These are phyloP conservation scores for Frieseomelitta varia DNA, from an alignment of 1,140 invertebrate species.

Conservation along the genomic window DNA sequence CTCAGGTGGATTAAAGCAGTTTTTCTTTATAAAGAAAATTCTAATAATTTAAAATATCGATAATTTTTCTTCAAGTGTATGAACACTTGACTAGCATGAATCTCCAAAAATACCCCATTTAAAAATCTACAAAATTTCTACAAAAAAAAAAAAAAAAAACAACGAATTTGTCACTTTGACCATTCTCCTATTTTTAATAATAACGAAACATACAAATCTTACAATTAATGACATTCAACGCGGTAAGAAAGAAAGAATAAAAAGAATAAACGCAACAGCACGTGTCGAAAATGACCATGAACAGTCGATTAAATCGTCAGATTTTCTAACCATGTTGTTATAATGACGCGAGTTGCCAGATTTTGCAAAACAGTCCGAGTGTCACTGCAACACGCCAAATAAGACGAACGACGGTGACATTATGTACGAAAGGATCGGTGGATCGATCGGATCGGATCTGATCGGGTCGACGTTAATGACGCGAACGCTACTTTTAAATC, in stretches of 20 bases:
- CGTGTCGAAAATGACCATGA: neutral
- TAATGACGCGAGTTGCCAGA: neutral
- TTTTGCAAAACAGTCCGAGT: neutral
- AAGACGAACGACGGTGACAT: neutral
- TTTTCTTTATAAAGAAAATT: too few relatives aligned
- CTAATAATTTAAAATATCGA: too few relatives aligned
- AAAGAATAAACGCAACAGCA: neutral
- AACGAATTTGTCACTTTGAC: too few relatives aligned
- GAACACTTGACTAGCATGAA: too few relatives aligned
- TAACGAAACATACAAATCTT: neutral
- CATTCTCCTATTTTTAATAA: too few relatives aligned
- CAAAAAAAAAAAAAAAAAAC: too few relatives aligned
- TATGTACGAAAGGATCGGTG: neutral
- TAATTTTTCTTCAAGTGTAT: too few relatives aligned
- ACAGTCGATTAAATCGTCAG: neutral
- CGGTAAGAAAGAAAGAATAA: neutral
- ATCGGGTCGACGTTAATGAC: constrained; percentile 39
- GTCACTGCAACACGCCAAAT: neutral
- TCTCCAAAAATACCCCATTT: too few relatives aligned
- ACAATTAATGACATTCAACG: neutral
- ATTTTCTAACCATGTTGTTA: neutral
- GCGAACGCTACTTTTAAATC: constrained; percentile 46
- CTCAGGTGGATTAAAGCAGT: too few relatives aligned
- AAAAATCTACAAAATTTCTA: too few relatives aligned
- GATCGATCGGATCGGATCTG: constrained; percentile 13